Evolutionary conservation across 2,888 invertebrate species (phyloP), one percentile per base, ranked within the genome.

Genomic region (Stegana nigrithorax): DNA sequence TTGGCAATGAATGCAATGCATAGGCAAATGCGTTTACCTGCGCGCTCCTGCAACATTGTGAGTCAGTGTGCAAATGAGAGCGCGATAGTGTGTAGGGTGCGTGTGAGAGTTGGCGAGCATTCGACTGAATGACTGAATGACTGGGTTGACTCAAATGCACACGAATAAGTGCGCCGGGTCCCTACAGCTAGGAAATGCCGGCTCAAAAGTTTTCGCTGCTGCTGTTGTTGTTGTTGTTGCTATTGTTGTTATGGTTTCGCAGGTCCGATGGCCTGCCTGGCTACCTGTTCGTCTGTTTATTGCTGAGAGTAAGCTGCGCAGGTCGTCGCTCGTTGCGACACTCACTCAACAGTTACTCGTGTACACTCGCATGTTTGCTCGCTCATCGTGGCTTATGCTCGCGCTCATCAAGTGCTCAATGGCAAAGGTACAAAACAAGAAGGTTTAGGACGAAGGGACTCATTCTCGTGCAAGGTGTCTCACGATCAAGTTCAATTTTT

Each of bases 381-480:
- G n/a, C n/a, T n/a, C n/a, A n/a, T n/a, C n/a, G n/a, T n/a, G n/a
- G n/a, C n/a, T n/a, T n/a, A n/a, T n/a, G n/a, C n/a, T n/a, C n/a
- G n/a, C n/a, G n/a, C n/a, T n/a, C n/a, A n/a, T n/a, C n/a, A n/a
- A n/a, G n/a, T n/a, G n/a, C n/a, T n/a, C 25, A 45, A 25, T 45
- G 63, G 51, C 59, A 78, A 80, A 80, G 81, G 84, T 85, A 85
- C 85, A 86, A 83, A 86, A 85, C 78, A 76, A 78, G 83, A 84
- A 83, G 86, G 84, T 84, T 81, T 84, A 85, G 85, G 85, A 86
- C 86, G 83, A 86, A 85, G 84, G 85, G 85, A 83, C 86, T 86
- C 88, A 88, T 88, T 88, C 85, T 87, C 86, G 86, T 85, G 86
- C 86, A 85, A 85, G 85, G 86, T 86, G 84, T 84, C 85, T 83